phyloP scores from a whole-genome alignment of 2,888 invertebrate genomes.

The Embidobia sp. region DNA sequence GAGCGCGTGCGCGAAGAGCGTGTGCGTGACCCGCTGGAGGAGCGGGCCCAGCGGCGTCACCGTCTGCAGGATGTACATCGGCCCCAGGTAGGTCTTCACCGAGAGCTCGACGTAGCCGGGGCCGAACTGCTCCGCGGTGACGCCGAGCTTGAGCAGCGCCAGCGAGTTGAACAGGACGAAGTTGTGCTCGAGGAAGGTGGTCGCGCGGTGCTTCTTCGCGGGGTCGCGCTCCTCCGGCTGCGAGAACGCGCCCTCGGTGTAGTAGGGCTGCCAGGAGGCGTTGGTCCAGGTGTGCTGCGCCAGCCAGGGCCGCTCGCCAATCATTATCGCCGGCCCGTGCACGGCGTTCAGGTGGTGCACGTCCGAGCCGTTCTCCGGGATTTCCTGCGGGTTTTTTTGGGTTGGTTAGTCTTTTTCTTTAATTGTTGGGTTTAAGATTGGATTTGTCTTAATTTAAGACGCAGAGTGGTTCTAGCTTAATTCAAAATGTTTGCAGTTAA shows the following conservation, averaged over 20 bases:
- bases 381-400: constrained; percentile 86
- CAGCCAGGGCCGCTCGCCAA: constrained; percentile 65
- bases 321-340: constrained; percentile 84
- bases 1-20: constrained; percentile 86
- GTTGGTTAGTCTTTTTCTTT: background rate
- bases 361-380: constrained; percentile 95
- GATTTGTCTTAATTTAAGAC: too few species aligned
- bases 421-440: too few species aligned
- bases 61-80: constrained; percentile 87
- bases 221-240: constrained; percentile 23
- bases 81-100: constrained; percentile 84
- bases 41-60: constrained; percentile 91
- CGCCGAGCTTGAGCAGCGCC: constrained; percentile 84
- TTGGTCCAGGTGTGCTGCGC: constrained; percentile 81
- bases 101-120: constrained; percentile 89
- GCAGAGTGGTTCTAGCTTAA: too few species aligned
- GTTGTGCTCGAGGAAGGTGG: constrained; percentile 85
- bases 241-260: constrained; percentile 9
- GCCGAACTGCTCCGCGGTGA: constrained; percentile 86
- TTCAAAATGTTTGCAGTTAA: too few species aligned
- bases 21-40: constrained; percentile 89
- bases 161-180: constrained; percentile 84
- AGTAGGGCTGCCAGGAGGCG: constrained; percentile 78
- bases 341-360: constrained; percentile 90
- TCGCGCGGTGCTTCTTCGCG: constrained; percentile 84